phyloP scores from a whole-genome alignment of 2,888 invertebrate genomes.

The Caenorhabditis sp. region DNA sequence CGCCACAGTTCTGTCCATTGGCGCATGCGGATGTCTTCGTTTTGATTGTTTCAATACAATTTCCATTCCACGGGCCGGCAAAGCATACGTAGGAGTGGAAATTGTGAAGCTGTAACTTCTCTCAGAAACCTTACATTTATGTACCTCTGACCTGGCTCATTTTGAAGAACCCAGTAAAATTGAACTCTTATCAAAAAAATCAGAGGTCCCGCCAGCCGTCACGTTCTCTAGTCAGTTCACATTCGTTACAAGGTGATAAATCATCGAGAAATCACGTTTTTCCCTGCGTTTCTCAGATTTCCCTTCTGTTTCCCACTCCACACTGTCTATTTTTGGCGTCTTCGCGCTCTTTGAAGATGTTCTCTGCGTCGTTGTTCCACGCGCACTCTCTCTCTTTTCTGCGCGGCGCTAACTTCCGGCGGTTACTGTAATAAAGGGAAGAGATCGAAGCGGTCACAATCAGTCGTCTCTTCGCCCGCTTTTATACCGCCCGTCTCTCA shows the following conservation, averaged over 20 bases:
- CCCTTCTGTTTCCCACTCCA: slow-evolving; percentile 21
- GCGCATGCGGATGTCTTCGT: too few relatives aligned
- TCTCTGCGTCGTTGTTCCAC: slow-evolving; percentile 32
- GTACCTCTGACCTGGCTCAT: too few relatives aligned
- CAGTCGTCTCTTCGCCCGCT: slow-evolving; percentile 2
- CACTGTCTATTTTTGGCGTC: slow-evolving; percentile 26
- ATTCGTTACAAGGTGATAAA: slow-evolving; percentile 22
- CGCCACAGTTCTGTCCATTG: too few relatives aligned
- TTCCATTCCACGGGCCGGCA: too few relatives aligned
- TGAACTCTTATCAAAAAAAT: too few relatives aligned
- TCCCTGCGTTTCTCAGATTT: slow-evolving; percentile 3
- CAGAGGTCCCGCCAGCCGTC: too few relatives aligned
- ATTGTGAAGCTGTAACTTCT: too few relatives aligned
- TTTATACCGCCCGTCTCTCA: not conserved
- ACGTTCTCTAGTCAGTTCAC: slow-evolving; percentile 17
- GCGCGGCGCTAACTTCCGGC: slow-evolving; percentile 38
- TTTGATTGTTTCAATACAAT: too few relatives aligned
- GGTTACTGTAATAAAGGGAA: slow-evolving; percentile 30
- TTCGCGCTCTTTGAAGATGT: slow-evolving; percentile 52
- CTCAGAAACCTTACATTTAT: too few relatives aligned
- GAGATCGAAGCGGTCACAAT: slow-evolving; percentile 30
- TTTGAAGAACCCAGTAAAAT: too few relatives aligned
- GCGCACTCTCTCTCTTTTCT: not conserved
- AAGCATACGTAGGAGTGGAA: too few relatives aligned
- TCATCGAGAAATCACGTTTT: slow-evolving; percentile 47